Evolutionary conservation across 2,113 vertebrate species (phyloP).

Genomic region (Arothron firmamentum): DNA sequence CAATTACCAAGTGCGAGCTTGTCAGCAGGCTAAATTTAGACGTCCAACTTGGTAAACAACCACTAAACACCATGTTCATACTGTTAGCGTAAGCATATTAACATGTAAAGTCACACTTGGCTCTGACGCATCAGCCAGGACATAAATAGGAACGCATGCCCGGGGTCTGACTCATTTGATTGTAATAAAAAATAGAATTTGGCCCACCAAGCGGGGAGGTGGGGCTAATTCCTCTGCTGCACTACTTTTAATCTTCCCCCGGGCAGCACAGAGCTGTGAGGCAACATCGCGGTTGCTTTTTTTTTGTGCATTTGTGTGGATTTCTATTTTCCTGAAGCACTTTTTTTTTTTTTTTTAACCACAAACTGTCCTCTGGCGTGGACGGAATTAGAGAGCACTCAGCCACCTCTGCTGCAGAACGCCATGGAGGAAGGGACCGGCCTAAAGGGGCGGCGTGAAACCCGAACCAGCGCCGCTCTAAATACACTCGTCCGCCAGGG

Average conservation of each 20-base stretch:
- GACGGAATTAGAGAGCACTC: no score
- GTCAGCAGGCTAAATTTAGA: not conserved
- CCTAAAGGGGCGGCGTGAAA: constrained; percentile 39
- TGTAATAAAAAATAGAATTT: no score
- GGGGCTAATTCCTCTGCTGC: no score
- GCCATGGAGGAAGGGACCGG: constrained; percentile 8
- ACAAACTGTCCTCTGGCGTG: no score
- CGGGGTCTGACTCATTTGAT: not conserved
- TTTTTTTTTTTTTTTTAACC: no score
- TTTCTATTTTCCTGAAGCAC: not conserved
- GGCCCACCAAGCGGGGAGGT: no score
- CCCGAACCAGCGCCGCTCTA: constrained; percentile 36
- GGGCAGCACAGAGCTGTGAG: no score
- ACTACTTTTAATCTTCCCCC: no score
- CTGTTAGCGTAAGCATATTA: not conserved
- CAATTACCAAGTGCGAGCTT: not conserved
- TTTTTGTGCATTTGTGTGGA: not conserved
- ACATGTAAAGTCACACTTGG: not conserved
- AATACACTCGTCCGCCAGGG: constrained; percentile 43
- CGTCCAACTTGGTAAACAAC: not conserved
- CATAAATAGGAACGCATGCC: constrained; percentile 27
- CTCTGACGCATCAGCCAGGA: no score
- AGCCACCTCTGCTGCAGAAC: no score
- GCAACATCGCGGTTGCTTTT: no score
- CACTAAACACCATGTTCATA: not conserved